Percentiles rank a stretch among this genome's conserved stretches.
These are phyloP conservation scores for Rhinichthys klamathensis DNA, from an alignment of 2,113 vertebrate species.

Conservation along the genomic window DNA sequence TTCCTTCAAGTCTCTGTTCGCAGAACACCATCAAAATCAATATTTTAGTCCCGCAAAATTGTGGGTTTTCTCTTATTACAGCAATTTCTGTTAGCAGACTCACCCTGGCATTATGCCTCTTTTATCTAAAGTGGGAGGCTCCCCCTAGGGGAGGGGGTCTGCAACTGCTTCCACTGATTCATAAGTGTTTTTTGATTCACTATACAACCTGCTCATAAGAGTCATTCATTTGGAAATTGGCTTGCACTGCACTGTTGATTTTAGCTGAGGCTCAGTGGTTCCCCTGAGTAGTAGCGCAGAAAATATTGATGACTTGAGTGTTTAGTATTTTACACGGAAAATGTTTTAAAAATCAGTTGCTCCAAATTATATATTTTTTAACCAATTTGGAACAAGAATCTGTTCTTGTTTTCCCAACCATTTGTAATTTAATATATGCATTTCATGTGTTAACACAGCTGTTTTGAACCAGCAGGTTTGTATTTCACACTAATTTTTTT, in stretches of 20 bases:
- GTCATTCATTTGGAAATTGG: not conserved
- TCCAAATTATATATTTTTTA: not conserved
- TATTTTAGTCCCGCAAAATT: not conserved
- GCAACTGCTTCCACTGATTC: not conserved
- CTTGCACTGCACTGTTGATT: not conserved
- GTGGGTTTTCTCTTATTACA: not conserved
- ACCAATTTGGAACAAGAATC: not conserved
- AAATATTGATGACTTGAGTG: not conserved
- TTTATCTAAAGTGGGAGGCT: not conserved
- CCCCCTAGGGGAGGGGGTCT: not conserved
- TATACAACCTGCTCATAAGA: not conserved
- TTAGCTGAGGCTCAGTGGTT: not conserved
- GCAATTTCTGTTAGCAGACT: not conserved
- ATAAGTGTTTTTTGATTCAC: not conserved
- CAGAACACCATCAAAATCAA: not conserved
- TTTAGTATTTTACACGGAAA: not conserved
- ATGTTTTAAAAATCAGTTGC: not conserved
- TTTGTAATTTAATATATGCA: not conserved
- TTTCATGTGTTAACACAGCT: not conserved
- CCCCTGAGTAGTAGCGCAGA: not conserved
- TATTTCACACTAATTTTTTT: constrained; percentile 56
- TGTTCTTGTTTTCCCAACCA: not conserved
- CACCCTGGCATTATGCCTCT: not conserved
- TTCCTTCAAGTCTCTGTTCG: not conserved
- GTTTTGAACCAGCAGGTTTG: constrained; percentile 42